Percentiles rank a stretch among this genome's conserved stretches.
Evolutionary conservation across 2,113 vertebrate species (phyloP).

Genomic region (Thamnaconus septentrionalis): DNA sequence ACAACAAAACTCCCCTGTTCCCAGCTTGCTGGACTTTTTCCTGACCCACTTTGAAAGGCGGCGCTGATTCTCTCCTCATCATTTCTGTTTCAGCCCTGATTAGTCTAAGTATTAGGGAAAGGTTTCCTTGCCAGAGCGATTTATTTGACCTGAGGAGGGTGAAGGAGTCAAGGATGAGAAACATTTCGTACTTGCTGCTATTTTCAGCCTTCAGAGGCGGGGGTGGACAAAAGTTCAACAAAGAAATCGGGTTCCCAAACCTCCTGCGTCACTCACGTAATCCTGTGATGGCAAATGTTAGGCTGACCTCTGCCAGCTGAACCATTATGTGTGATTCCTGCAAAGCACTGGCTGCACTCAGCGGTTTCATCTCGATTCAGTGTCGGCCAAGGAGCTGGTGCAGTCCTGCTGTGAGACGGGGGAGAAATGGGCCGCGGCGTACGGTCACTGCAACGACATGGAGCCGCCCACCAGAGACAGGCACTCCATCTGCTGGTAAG

Average conservation of each 20-base stretch:
- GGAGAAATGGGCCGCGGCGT: conserved; percentile 87
- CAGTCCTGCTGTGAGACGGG: conserved; percentile 88
- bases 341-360: conserved; percentile 26
- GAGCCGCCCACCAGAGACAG: conserved; percentile 71
- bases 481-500: conserved; percentile 87
- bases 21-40: conserved; percentile 27
- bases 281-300: conserved; percentile 14
- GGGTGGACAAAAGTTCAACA: conserved; percentile 10
- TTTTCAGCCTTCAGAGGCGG: conserved; percentile 7
- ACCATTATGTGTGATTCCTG: conserved; percentile 19
- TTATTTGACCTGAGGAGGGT: conserved; percentile 23
- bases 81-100: conserved; percentile 30
- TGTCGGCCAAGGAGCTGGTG: conserved; percentile 84
- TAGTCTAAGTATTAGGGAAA: conserved; percentile 33
- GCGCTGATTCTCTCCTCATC: conserved; percentile 40
- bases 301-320: conserved; percentile 2
- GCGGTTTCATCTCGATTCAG: conserved; percentile 61
- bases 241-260: conserved; percentile 23
- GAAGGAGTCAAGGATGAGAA: conserved; percentile 33
- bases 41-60: conserved; percentile 40
- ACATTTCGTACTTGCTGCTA: conserved; percentile 16
- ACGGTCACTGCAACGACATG: conserved; percentile 84
- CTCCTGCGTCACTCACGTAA: conserved; percentile 5
- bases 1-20: neutral
- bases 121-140: conserved; percentile 27